phyloP scores from a whole-genome alignment of 2,888 invertebrate species.

The Macaria notata region DNA sequence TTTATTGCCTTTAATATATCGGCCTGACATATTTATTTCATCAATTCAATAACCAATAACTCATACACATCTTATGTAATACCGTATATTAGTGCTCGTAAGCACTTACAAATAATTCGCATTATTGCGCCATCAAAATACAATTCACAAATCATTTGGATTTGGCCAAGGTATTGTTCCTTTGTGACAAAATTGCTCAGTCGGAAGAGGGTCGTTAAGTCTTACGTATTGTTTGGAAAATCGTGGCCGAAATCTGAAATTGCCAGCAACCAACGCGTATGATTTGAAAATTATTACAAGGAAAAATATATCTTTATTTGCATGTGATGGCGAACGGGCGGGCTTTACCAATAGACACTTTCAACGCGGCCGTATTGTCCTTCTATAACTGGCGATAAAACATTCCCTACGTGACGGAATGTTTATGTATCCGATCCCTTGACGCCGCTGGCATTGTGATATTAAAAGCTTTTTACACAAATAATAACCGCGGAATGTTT shows the following conservation, averaged over 20 bases:
- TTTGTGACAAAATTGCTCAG: slow-evolving; percentile 34
- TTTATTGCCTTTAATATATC: too few relatives aligned
- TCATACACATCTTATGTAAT: too few relatives aligned
- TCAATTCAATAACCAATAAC: too few relatives aligned
- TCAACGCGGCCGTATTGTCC: slow-evolving; percentile 72
- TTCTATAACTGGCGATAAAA: slow-evolving; percentile 68
- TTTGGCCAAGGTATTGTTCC: slow-evolving; percentile 33
- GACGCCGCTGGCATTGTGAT: slow-evolving; percentile 55
- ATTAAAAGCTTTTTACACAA: slow-evolving; percentile 40
- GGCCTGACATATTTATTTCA: too few relatives aligned
- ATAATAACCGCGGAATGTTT: slow-evolving; percentile 35
- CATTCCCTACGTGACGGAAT: slow-evolving; percentile 74
- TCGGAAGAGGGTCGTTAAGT: slow-evolving; percentile 32
- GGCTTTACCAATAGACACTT: slow-evolving; percentile 52
- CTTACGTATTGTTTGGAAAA: slow-evolving; percentile 31
- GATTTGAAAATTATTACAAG: slow-evolving; percentile 17
- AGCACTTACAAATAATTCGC: too few relatives aligned
- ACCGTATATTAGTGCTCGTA: too few relatives aligned
- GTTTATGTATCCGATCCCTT: slow-evolving; percentile 77
- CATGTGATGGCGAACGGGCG: slow-evolving; percentile 39
- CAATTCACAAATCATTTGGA: slow-evolving; percentile 27
- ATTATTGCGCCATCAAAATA: slow-evolving; percentile 25
- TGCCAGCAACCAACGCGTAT: slow-evolving; percentile 9
- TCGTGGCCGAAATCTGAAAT: slow-evolving; percentile 19
- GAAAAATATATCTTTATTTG: slow-evolving; percentile 36